Evolutionary conservation across 53 echinoderm and acorn worm species (phyloP).

Genomic region (Patiria pectinifera): DNA sequence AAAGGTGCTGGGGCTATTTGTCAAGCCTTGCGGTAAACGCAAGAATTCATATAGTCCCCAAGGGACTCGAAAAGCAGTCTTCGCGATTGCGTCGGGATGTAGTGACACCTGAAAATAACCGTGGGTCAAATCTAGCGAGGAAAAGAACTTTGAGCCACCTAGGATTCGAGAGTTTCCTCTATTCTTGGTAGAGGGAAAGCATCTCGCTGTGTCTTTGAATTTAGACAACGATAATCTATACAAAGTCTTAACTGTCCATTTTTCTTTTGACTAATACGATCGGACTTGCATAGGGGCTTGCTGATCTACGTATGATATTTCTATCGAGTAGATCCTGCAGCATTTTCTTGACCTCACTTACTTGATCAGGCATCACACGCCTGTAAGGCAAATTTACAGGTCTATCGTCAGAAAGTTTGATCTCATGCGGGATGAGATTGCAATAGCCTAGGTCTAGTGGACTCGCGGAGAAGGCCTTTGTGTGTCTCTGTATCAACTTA

Average conservation of each 20-base stretch:
- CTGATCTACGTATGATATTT: slow-evolving; percentile 49
- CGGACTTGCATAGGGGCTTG: slow-evolving; percentile 76
- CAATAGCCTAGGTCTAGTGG: slow-evolving; percentile 60
- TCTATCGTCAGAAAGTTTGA: slow-evolving; percentile 12
- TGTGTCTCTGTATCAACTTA: slow-evolving; percentile 33
- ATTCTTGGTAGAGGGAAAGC: slow-evolving; percentile 66
- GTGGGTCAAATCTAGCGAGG: slow-evolving; percentile 34
- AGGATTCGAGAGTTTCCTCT: slow-evolving; percentile 56
- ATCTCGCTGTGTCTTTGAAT: slow-evolving; percentile 64
- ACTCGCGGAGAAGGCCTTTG: slow-evolving; percentile 39
- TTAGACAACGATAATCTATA: slow-evolving; percentile 70
- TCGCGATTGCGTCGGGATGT: slow-evolving; percentile 13
- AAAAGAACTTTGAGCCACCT: slow-evolving; percentile 28
- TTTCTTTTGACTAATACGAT: slow-evolving; percentile 68
- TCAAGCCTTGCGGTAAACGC: slow-evolving; percentile 70
- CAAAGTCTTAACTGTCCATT: slow-evolving; percentile 63
- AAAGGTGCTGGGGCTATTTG: slow-evolving; percentile 77
- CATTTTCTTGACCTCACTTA: slow-evolving; percentile 64
- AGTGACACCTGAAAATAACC: slow-evolving; percentile 43
- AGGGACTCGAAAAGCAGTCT: slow-evolving; percentile 69
- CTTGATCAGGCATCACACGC: slow-evolving; percentile 65
- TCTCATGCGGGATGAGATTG: slow-evolving; percentile 45
- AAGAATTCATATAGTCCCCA: slow-evolving; percentile 80
- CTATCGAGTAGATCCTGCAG: slow-evolving; percentile 70
- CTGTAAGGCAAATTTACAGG: slow-evolving; percentile 62